Base-by-base conservation (phyloP, 2,797 vertebrate genomes). In the Pagetopsis macropterus region DNA sequence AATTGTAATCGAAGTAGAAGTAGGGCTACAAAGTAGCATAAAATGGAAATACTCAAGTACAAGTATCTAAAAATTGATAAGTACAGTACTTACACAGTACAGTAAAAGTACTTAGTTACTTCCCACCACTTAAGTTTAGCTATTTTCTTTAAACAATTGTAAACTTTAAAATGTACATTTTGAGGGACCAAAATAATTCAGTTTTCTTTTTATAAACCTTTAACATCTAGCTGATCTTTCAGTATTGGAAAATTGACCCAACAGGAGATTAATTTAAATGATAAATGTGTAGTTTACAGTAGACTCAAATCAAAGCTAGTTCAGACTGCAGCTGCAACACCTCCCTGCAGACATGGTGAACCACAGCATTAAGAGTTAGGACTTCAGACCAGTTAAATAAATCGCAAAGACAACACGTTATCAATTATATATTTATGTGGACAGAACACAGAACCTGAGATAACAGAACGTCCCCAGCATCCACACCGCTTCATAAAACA, bases 381-480 rank as follows among this genome's bases (percentile, higher is more conserved):
- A 66, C 27, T 56, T 46, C 9, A 46, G 16, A 80, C 12, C 33
- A 43, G 43, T 79, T 78, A 17, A 89, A 88, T 76, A 65, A 66
- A 75, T 58, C 49, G 83, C 78, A 84, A 57, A 64, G 63, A 75
- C 64, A 58, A 56, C 15, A 63, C 2, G 3, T 81, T 58, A 75
- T 65, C 43, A 69, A 46, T 86, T 50, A 76, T 78, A 75, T 75
- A 67, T 92, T 87, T 87, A 84, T 91, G 79, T 85, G 80, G 74
- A 73, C 80, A 85, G 70, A 86, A 86, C 71, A 86, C 76, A 91
- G 78, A 91, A 92, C 91, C 92, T 93, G 91, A 92, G 89, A 90
- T 84, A 84, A 89, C 83, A 71, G 50, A 66, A 83, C 55, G n/a
- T 68, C 68, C 65, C 65, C 33, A 78, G 70, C 59, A 78, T 84